Evolutionary conservation across 2,888 invertebrate species (phyloP).

Genomic region (Ormia ochracea): DNA sequence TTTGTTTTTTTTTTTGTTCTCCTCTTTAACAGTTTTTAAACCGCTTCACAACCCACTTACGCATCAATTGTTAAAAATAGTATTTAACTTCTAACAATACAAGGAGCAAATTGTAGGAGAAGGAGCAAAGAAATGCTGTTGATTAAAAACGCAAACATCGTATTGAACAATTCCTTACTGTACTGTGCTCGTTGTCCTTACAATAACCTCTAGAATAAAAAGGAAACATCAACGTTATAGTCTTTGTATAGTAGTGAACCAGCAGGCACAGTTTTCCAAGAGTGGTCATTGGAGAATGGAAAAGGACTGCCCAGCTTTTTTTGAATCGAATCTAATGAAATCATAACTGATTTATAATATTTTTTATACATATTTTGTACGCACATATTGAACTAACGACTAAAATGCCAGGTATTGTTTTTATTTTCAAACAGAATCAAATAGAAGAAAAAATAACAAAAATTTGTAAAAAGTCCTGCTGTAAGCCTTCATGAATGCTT

Average conservation of each 20-base stretch:
- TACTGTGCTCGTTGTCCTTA: background rate
- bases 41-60: slow-evolving; percentile 17
- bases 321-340: slow-evolving; percentile 70
- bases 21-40: background rate
- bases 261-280: slow-evolving; percentile 4
- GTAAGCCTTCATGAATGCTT: slow-evolving; percentile 50
- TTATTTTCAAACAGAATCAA: slow-evolving; percentile 26
- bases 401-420: slow-evolving; percentile 49
- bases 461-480: background rate
- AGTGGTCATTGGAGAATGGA: background rate
- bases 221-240: background rate
- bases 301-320: slow-evolving; percentile 13
- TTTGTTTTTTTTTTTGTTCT: slow-evolving; percentile 55
- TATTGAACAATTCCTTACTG: slow-evolving; percentile 36
- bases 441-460: background rate
- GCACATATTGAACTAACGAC: slow-evolving; percentile 73
- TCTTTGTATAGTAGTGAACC: background rate
- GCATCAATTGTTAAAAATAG: slow-evolving; percentile 46
- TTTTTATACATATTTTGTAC: slow-evolving; percentile 45
- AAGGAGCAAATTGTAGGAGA: background rate
- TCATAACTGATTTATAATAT: slow-evolving; percentile 69
- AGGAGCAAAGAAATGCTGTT: slow-evolving; percentile 58
- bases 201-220: background rate
- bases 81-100: background rate
- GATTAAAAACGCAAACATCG: slow-evolving; percentile 74